A percentile compares a stretch with the other conserved stretches of the same genome.
Conservation (phyloP, 2,888 invertebrate genomes). For the Lordiphosa fenestrarum region DNA sequence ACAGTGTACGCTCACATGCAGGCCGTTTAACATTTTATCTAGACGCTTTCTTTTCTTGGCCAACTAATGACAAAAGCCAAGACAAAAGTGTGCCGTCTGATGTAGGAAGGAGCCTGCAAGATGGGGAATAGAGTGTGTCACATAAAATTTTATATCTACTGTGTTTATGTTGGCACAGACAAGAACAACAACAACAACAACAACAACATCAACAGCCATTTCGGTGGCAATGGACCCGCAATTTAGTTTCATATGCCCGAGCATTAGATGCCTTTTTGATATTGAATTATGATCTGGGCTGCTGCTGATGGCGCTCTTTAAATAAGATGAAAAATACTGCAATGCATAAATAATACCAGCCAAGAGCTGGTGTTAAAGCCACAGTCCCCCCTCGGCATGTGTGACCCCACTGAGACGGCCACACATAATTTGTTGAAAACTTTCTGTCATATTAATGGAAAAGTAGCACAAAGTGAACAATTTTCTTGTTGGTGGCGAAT, state of each 20-base stretch:
- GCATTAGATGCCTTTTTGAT: slow-evolving; percentile 56
- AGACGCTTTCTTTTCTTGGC: slow-evolving; percentile 47
- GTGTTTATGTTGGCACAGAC: slow-evolving; percentile 49
- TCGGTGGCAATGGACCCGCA: slow-evolving; percentile 46
- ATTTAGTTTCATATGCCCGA: slow-evolving; percentile 65
- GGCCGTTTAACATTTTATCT: slow-evolving; percentile 72
- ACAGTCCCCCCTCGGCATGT: slow-evolving; percentile 3
- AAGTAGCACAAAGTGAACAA: slow-evolving; percentile 54
- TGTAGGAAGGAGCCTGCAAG: slow-evolving; percentile 1
- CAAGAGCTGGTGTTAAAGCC: slow-evolving; percentile 35
- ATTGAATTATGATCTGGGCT: slow-evolving; percentile 66
- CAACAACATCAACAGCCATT: slow-evolving; percentile 21
- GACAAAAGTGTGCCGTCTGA: slow-evolving; percentile 59
- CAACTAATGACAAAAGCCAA: slow-evolving; percentile 69
- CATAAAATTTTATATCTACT: slow-evolving; percentile 66
- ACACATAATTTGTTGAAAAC: slow-evolving; percentile 72
- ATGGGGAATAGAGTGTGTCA: slow-evolving; percentile 40
- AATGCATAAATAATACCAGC: slow-evolving; percentile 44
- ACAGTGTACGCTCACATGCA: slow-evolving; percentile 44
- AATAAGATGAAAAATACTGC: slow-evolving; percentile 38
- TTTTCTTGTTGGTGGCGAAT: slow-evolving; percentile 45
- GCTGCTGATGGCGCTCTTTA: slow-evolving; percentile 47
- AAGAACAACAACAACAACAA: slow-evolving; percentile 12
- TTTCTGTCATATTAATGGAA: slow-evolving; percentile 72
- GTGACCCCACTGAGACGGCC: slow-evolving; percentile 35